A percentile compares a stretch with the other conserved stretches of the same genome.
Conservation (phyloP, 2,797 vertebrate genomes). For the Furcifer pardalis region DNA sequence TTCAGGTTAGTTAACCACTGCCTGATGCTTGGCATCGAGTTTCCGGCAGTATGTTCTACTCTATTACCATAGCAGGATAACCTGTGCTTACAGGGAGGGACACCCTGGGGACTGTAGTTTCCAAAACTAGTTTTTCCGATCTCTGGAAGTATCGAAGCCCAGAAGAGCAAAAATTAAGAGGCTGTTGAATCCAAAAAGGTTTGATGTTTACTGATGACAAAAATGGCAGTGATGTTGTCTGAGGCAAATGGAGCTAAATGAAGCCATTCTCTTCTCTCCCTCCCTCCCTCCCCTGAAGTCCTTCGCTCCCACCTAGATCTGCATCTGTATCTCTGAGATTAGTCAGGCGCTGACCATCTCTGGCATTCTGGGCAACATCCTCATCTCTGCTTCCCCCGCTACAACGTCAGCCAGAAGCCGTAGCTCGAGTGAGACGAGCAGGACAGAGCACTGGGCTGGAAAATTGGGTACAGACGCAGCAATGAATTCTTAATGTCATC, state of each 20-base stretch:
- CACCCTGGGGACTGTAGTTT: no score
- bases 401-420: slow-evolving; percentile 42
- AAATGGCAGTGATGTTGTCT: neutral
- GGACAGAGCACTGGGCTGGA: slow-evolving; percentile 74
- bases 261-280: neutral
- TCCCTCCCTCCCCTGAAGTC: neutral
- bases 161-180: slow-evolving; percentile 10
- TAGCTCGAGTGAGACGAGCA: slow-evolving; percentile 60
- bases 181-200: neutral
- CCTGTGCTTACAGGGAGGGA: no score
- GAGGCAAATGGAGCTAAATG: neutral
- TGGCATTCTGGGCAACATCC: slow-evolving; percentile 24
- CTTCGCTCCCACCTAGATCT: neutral
- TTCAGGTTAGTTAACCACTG: no score
- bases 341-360: slow-evolving; percentile 58
- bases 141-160: slow-evolving; percentile 14
- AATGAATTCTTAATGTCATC: slow-evolving; percentile 75
- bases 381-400: slow-evolving; percentile 42
- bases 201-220: neutral
- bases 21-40: no score
- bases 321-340: slow-evolving; percentile 35
- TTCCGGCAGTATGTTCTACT: no score
- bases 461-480: slow-evolving; percentile 75
- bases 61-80: no score
- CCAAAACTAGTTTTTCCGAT: no score